Percentiles rank a stretch among this genome's conserved stretches.
phyloP scores from a whole-genome alignment of 2,797 vertebrate genomes.

The Stomatorhinus walkeri region DNA sequence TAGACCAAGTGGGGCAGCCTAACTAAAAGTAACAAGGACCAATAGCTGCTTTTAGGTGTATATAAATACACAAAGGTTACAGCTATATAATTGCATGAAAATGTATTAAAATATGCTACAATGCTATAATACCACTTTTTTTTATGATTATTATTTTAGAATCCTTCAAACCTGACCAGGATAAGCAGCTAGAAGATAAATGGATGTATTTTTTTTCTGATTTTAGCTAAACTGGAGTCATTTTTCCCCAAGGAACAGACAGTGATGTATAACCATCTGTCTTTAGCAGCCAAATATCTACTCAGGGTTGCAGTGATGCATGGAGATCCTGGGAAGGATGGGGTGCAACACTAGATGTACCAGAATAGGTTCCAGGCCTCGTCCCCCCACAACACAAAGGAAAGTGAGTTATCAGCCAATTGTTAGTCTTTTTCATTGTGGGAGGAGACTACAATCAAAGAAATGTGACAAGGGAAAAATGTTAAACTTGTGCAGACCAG shows the following conservation, averaged over 20 bases:
- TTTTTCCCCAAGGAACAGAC: background rate
- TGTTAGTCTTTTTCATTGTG: background rate
- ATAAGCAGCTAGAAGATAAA: background rate
- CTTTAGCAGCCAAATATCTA: background rate
- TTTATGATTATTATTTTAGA: background rate
- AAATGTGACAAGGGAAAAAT: background rate
- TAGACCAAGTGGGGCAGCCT: background rate
- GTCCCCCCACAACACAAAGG: background rate
- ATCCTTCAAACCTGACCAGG: background rate
- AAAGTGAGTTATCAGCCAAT: background rate
- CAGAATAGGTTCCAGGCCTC: background rate
- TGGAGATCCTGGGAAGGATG: background rate
- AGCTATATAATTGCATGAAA: background rate
- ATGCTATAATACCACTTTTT: too few species aligned
- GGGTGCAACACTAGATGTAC: background rate
- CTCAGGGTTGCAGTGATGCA: background rate
- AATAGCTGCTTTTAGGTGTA: background rate
- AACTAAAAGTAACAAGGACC: background rate
- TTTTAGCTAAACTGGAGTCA: background rate
- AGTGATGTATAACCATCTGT: background rate
- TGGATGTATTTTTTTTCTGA: background rate
- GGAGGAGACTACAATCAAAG: background rate
- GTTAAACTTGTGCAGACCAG: background rate
- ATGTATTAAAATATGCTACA: background rate
- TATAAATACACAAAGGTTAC: background rate